phyloP scores from a whole-genome alignment of 37 sponge, comb jelly and placozoan species.

The Crambe crambe region DNA sequence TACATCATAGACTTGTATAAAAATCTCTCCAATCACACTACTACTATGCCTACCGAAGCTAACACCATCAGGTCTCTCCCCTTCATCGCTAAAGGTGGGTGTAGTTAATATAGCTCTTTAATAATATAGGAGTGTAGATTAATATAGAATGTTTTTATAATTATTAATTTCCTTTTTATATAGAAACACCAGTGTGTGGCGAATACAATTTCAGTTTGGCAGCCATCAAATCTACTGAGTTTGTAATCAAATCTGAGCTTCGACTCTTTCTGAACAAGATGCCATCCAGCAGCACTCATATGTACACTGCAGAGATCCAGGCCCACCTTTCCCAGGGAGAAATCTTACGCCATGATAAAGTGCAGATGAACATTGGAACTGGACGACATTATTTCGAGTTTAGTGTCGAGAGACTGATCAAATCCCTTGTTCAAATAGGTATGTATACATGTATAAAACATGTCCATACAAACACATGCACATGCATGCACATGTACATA shows the following conservation, averaged over 20 bases:
- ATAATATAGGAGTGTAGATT: background rate
- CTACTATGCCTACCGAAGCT: constrained; percentile 11
- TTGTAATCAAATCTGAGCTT: constrained; percentile 11
- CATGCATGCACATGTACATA: too few relatives aligned
- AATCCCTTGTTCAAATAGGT: background rate
- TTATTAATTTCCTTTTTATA: background rate
- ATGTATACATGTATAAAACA: too few relatives aligned
- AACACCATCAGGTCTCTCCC: constrained; percentile 28
- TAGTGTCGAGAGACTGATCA: background rate
- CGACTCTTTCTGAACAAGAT: constrained; percentile 14
- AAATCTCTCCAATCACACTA: constrained; percentile 5
- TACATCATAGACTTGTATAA: constrained; percentile 25
- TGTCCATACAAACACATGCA: too few relatives aligned
- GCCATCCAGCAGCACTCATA: too few relatives aligned
- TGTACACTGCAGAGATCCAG: too few relatives aligned
- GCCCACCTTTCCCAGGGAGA: too few relatives aligned
- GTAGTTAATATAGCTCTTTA: too few relatives aligned
- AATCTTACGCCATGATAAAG: too few relatives aligned
- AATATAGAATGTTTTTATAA: background rate
- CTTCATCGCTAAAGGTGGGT: too few relatives aligned
- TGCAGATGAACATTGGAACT: too few relatives aligned
- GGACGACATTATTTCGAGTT: background rate
- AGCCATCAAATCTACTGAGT: constrained; percentile 15
- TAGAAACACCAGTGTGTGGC: background rate
- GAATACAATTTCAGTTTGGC: constrained; percentile 24